Percentiles rank a stretch among this genome's conserved stretches.
phyloP scores from a whole-genome alignment of 2,797 vertebrate genomes.

The Gephyroberyx darwinii region DNA sequence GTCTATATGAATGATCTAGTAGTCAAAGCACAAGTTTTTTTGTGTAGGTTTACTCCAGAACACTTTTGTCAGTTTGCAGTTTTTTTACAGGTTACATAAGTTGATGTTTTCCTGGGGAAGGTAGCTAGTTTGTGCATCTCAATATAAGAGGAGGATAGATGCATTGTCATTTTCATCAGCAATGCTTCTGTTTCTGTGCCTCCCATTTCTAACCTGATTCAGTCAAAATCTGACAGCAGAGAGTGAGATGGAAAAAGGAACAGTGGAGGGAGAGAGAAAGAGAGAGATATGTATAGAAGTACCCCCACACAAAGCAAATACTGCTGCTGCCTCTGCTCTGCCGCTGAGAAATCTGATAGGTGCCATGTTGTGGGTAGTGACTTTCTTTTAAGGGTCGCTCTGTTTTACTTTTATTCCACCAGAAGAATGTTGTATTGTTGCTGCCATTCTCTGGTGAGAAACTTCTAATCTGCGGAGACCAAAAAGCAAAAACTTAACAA shows the following conservation, averaged over 20 bases:
- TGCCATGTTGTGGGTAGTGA: slow-evolving; percentile 50
- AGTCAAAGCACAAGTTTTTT: slow-evolving; percentile 22
- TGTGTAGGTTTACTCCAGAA: slow-evolving; percentile 21
- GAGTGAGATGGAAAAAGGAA: slow-evolving; percentile 73
- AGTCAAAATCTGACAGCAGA: slow-evolving; percentile 83
- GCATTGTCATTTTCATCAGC: slow-evolving; percentile 79
- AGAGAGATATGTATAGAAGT: slow-evolving; percentile 58
- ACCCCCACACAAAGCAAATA: slow-evolving; percentile 76
- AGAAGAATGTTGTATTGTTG: slow-evolving; percentile 12
- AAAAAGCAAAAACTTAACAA: not conserved
- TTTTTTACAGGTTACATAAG: slow-evolving; percentile 70
- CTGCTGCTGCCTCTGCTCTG: slow-evolving; percentile 59
- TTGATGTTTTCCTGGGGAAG: slow-evolving; percentile 52
- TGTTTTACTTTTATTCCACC: slow-evolving; percentile 25
- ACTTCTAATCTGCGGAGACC: slow-evolving; percentile 2
- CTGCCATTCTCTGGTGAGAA: not conserved
- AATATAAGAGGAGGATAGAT: slow-evolving; percentile 61
- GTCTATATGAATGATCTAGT: slow-evolving; percentile 34
- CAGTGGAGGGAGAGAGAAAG: slow-evolving; percentile 52
- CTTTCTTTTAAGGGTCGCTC: slow-evolving; percentile 14
- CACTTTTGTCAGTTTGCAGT: slow-evolving; percentile 37
- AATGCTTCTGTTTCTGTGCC: slow-evolving; percentile 66
- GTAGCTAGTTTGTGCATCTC: slow-evolving; percentile 63
- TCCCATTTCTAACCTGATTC: slow-evolving; percentile 83
- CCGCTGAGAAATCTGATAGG: slow-evolving; percentile 48